Conservation (phyloP, 2,113 vertebrate genomes). For the Chrysemys picta region DNA sequence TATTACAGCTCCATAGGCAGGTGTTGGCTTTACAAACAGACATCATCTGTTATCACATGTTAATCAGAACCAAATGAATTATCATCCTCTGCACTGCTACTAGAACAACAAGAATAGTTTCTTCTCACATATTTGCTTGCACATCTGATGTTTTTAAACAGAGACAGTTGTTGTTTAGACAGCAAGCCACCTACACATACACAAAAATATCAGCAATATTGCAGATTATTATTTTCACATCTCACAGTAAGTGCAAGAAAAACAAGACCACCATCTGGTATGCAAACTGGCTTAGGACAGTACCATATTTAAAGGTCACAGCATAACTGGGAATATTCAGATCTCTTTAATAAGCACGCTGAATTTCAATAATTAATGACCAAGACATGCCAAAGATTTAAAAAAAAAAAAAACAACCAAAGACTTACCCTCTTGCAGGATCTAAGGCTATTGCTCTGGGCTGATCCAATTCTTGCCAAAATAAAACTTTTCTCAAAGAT, state of each 20-base stretch:
- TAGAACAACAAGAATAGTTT: background rate
- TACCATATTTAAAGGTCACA: background rate
- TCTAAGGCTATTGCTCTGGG: conserved; percentile 96
- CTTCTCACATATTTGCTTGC: background rate
- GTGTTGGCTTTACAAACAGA: background rate
- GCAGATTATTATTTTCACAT: background rate
- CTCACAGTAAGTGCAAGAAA: background rate
- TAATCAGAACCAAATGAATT: background rate
- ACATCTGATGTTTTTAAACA: background rate
- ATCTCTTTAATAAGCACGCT: background rate
- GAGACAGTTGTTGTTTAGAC: background rate
- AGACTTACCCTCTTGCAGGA: conserved; percentile 93
- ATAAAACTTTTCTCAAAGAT: conserved; percentile 91
- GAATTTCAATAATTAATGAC: rapidly evolving
- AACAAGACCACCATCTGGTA: background rate
- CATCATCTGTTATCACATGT: background rate
- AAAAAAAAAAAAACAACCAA: background rate
- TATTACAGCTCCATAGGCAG: background rate
- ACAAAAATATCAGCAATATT: background rate
- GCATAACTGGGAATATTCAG: background rate
- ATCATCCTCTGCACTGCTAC: background rate
- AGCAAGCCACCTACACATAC: background rate
- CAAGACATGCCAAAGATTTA: rapidly evolving
- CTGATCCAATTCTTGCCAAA: conserved; percentile 98
- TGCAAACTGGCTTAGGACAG: background rate